Evolutionary conservation across 2,888 invertebrate species (phyloP), one percentile per base, ranked within the genome.

Genomic region (Gymnosoma rotundatum): DNA sequence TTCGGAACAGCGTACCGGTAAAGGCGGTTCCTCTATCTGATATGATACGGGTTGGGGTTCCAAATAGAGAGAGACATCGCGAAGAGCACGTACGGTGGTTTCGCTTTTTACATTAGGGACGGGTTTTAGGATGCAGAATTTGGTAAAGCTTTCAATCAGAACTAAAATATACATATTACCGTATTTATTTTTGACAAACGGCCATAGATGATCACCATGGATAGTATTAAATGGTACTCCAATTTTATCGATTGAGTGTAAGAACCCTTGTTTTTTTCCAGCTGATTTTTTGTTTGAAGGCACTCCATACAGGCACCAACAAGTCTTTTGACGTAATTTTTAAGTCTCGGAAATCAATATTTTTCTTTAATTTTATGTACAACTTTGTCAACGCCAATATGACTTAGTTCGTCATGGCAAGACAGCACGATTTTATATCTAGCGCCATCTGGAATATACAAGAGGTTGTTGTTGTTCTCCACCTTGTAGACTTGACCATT

Each of bases 271-370:
- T 25, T 25, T 25, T 25, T 4, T 25, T 25, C 25, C 25, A 25
- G 25, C 10, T 12, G 45, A 14, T 45, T 45, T 10, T 45, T 45
- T 45, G 14, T 45, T 10, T 45, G 12, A 45, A 45, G 45, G 14
- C 45, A 45, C 14, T 45, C 45, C 12, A 45, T 45, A 14, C 45
- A 45, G 4, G 45, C 10, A 12, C 45, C 45, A 12, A 7, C 1
- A 45, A 45, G 12, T 12, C 45, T 45, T 45, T 45, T 45, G 0
- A 92, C 89, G 61, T 90, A 92, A 2, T 86, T 69, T 38, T 86
- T 85, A 90, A 92, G 90, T 8, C 88, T 87, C 0, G 90, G 89
- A 73, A 93, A 10, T 76, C 87, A 18, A 86, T 63, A 48, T 86
- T 76, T 18, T 87, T 86, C 45, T 45, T 12, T 45, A 14, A 45